Conservation (phyloP, 2,888 invertebrate genomes). For the Tetheella fluctuosa region DNA sequence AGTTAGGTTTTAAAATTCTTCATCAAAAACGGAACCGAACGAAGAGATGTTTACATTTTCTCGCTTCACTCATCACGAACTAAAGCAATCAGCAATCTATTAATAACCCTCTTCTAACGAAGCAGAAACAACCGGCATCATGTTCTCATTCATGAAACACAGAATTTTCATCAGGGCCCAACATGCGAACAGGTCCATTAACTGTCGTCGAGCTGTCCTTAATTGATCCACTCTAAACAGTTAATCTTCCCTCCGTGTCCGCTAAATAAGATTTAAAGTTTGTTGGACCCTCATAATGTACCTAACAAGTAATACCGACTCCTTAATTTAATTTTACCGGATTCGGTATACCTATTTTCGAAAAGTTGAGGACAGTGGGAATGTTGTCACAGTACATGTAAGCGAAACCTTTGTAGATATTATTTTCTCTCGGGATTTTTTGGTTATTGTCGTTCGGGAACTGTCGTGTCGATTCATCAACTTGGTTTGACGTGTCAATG, state of each 20-base stretch:
- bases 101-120: conserved; percentile 26
- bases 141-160: conserved; percentile 24
- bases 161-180: conserved; percentile 31
- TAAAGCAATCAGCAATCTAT: conserved; percentile 23
- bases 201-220: conserved; percentile 22
- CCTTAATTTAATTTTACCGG: conserved; percentile 36
- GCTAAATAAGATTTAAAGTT: conserved; percentile 49
- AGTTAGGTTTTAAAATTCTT: too few species aligned
- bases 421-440: neutral
- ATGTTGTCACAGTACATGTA: conserved; percentile 16
- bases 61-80: conserved; percentile 14
- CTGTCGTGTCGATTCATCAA: conserved; percentile 3
- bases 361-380: conserved; percentile 32
- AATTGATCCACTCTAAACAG: conserved; percentile 31
- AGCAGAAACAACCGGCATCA: conserved; percentile 24
- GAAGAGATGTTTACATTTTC: neutral
- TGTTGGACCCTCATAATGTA: conserved; percentile 36
- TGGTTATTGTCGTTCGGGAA: neutral
- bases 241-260: conserved; percentile 28
- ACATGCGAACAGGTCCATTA: conserved; percentile 23
- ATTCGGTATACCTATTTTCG: conserved; percentile 20
- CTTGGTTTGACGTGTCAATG: neutral
- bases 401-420: neutral
- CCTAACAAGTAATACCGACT: conserved; percentile 23
- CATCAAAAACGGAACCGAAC: neutral